phyloP scores from a whole-genome alignment of 2,797 vertebrate species.

The Cossypha polioptera region DNA sequence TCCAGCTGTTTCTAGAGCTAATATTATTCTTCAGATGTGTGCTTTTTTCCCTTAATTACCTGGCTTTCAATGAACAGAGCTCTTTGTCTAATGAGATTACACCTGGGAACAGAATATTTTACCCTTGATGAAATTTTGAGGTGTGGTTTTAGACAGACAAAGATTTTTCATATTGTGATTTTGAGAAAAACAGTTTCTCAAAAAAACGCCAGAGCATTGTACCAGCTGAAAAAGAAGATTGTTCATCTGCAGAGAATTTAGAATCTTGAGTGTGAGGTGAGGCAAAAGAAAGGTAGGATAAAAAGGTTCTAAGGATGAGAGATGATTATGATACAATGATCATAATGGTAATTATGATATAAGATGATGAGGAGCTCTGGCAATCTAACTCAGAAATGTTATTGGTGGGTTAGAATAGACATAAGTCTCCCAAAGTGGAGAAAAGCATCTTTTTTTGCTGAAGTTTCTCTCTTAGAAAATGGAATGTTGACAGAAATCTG shows the following conservation, averaged over 20 bases:
- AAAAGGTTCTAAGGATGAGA: background rate
- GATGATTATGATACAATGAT: background rate
- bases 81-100: background rate
- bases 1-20: conserved; percentile 39
- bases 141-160: background rate
- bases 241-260: background rate
- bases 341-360: background rate
- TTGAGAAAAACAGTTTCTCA: background rate
- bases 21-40: background rate
- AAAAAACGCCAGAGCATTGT: background rate
- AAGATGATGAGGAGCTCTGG: background rate
- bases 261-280: background rate
- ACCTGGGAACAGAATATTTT: background rate
- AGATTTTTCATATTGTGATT: background rate
- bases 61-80: background rate
- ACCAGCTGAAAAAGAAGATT: background rate
- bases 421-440: background rate
- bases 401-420: background rate
- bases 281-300: background rate
- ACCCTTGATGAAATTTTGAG: background rate
- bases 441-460: background rate
- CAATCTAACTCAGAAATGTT: background rate
- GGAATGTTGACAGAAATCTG: background rate
- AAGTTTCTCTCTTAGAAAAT: background rate
- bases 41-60: background rate